Conservation (phyloP, 1,140 invertebrate genomes). For the Brachionus koreanus region DNA sequence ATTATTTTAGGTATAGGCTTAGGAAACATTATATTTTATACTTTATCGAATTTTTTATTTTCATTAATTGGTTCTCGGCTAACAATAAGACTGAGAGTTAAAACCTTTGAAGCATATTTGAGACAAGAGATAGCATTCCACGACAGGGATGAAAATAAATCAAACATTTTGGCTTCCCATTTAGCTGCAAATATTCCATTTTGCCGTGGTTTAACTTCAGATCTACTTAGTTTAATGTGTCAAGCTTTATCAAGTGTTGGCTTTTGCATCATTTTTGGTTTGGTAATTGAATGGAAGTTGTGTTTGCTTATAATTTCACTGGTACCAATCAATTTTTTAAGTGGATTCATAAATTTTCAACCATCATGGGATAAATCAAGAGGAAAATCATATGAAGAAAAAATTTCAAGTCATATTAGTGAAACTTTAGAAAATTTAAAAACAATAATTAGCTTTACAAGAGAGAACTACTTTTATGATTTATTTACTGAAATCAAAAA, state of each 20-base stretch:
- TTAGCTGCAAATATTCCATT: conserved; percentile 61
- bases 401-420: background rate
- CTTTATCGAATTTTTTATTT: background rate
- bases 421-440: conserved; percentile 34
- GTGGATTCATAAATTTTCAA: conserved; percentile 55
- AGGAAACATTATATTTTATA: background rate
- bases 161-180: conserved; percentile 60
- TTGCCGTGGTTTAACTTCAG: conserved; percentile 62
- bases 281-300: conserved; percentile 75
- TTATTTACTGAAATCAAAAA: conserved; percentile 1
- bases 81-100: conserved; percentile 66
- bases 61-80: conserved; percentile 66
- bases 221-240: conserved; percentile 56
- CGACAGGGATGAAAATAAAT: conserved; percentile 60
- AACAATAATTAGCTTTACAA: background rate
- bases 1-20: background rate
- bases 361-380: background rate
- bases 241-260: conserved; percentile 60
- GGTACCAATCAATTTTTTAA: conserved; percentile 63
- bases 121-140: conserved; percentile 62
- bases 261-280: conserved; percentile 68
- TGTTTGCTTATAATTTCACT: conserved; percentile 73
- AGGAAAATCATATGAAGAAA: background rate
- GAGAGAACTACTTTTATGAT: background rate
- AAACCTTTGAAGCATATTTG: conserved; percentile 64